Evolutionary conservation across 2,797 vertebrate genomes (phyloP), one percentile per base, ranked within the genome.

Genomic region (Chaenodraco wilsoni): DNA sequence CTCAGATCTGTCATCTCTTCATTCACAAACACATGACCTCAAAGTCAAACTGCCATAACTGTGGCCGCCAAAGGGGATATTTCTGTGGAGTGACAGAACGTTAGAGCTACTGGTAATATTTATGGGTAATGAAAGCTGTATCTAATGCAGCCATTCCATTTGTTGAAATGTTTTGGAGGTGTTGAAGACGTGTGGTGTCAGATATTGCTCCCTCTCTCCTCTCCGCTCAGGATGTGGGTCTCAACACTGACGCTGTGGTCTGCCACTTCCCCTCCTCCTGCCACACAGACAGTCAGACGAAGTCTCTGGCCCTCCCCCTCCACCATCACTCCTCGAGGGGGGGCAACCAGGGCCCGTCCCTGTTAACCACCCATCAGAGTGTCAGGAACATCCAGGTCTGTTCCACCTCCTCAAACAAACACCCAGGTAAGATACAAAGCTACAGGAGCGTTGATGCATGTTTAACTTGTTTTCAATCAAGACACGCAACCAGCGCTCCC

Each of bases 211-310:
- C 23, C 27, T 13, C 64, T 59, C 37, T 37, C 41, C 11, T 71
- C 11, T 73, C 13, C n/a, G 55, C 49, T 40, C 3, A 91, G 90
- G 91, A 92, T 15, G 88, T 92, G 4, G 91, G 91, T 21, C 81
- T 90, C 19, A 90, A 91, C 75, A 88, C 92, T 0, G 91, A 92
- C 0, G 74, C 86, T 11, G 84, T 88, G 63, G 58, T 77, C 65
- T 72, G 17, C 58, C 57, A 62, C 41, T 69, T 80, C 49, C 45
- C 51, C 21, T 3, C 44, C 2, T 65, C 82, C 14, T 46, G 54
- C 60, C 73, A 64, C 19, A 78, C 82, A 15, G 74, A 77, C 15
- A 45, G 72, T 44, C 88, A 89, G 76, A 84, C 77, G 40, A 86
- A 84, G 83, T 90, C 93, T 55, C 79, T 86, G 1, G 89, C 74